These are phyloP conservation scores for Myocastor coypus DNA, from an alignment of 2,113 vertebrate genomes.

Conservation along the genomic window DNA sequence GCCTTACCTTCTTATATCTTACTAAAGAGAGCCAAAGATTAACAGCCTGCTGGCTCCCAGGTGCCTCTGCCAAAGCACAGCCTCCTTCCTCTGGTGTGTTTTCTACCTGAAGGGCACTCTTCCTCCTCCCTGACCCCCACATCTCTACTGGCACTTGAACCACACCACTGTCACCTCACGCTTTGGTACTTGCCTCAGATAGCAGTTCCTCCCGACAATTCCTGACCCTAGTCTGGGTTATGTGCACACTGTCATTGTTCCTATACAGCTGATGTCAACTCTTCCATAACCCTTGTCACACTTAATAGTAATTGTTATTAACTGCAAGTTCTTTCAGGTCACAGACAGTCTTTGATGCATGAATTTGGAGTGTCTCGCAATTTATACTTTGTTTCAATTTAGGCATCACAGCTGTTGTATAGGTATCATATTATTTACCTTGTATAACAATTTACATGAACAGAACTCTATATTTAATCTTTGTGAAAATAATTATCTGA, in stretches of 20 bases:
- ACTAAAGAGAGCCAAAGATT: neutral
- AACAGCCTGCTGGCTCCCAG: neutral
- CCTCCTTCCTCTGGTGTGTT: neutral
- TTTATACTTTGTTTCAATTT: neutral
- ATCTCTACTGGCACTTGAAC: neutral
- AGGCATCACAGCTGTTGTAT: neutral
- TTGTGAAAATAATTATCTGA: constrained; percentile 12
- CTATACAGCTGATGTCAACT: neutral
- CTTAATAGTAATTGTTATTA: neutral
- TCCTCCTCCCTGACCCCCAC: neutral
- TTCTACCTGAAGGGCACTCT: neutral
- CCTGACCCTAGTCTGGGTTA: neutral
- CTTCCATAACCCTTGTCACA: neutral
- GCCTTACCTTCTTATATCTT: neutral
- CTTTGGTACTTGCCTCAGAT: neutral
- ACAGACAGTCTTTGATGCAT: neutral
- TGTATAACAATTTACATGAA: neutral
- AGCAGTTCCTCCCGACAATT: neutral
- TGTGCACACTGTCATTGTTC: neutral
- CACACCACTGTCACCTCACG: neutral
- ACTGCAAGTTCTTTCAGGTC: neutral
- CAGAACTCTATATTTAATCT: neutral
- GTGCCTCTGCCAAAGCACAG: neutral
- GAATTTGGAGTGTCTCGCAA: neutral
- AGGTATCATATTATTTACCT: neutral